Conservation (phyloP, 2,113 vertebrate genomes). For the Onychorhynchus coronatus region DNA sequence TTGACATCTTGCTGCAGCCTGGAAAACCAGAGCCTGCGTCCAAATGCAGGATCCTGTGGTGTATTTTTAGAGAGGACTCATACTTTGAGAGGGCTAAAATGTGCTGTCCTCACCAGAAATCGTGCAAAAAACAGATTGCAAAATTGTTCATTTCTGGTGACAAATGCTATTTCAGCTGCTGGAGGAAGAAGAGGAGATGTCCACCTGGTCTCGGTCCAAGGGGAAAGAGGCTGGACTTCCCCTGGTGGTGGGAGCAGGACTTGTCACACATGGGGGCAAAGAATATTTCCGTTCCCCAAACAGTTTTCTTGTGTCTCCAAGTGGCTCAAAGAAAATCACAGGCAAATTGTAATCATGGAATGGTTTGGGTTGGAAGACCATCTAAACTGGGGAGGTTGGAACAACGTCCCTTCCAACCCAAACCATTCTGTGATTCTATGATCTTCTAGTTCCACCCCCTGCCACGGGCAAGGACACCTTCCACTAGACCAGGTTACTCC, state of each 20-base stretch:
- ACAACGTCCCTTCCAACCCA: not conserved
- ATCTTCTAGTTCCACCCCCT: no score
- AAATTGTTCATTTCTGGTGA: not conserved
- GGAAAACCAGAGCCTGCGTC: not conserved
- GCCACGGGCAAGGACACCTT: not conserved
- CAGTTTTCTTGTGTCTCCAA: not conserved
- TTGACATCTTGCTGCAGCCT: not conserved
- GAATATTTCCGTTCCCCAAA: not conserved
- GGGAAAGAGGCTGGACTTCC: not conserved
- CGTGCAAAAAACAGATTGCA: not conserved
- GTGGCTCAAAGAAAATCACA: not conserved
- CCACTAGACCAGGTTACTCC: not conserved
- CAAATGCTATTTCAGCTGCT: not conserved
- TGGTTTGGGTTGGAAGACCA: not conserved
- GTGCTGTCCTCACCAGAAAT: not conserved
- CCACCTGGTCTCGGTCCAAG: rapidly evolving
- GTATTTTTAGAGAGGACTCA: not conserved
- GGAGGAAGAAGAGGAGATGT: not conserved
- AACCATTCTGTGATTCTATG: not conserved
- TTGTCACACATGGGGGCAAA: not conserved
- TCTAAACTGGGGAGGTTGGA: not conserved
- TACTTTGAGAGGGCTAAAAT: not conserved
- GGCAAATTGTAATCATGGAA: not conserved
- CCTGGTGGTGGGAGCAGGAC: not conserved
- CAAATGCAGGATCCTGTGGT: not conserved